Evolutionary conservation across 2,888 invertebrate genomes (phyloP).

Genomic region (Germaria angustata): DNA sequence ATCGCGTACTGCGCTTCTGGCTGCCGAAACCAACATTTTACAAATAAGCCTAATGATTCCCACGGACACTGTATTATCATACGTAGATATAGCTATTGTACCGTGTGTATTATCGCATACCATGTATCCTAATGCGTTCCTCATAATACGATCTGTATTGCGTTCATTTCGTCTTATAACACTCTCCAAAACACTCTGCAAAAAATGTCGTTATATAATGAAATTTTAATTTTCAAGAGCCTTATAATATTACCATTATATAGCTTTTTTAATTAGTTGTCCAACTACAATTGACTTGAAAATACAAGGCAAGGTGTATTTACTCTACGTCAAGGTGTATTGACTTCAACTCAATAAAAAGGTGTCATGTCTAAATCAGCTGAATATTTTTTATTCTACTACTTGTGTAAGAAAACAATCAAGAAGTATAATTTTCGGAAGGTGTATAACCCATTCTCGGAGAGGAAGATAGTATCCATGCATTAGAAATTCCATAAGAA

Average conservation of each 20-base stretch:
- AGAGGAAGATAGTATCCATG: too few species aligned
- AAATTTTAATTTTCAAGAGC: background rate
- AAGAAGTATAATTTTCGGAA: too few species aligned
- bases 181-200: conserved; percentile 69
- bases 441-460: too few species aligned
- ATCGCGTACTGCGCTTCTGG: conserved; percentile 76
- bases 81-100: conserved; percentile 73
- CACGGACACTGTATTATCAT: conserved; percentile 76
- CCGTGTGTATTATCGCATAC: conserved; percentile 73
- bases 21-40: conserved; percentile 70
- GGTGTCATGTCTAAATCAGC: too few species aligned
- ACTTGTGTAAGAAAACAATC: too few species aligned
- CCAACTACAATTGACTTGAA: background rate
- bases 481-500: too few species aligned
- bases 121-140: conserved; percentile 73
- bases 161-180: conserved; percentile 71
- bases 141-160: conserved; percentile 74
- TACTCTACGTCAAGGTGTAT: too few species aligned
- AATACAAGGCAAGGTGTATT: too few species aligned
- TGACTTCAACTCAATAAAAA: too few species aligned
- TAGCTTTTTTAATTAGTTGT: background rate
- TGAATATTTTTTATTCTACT: too few species aligned
- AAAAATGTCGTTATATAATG: too few species aligned
- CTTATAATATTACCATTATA: background rate
- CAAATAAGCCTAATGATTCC: conserved; percentile 74